Evolutionary conservation across 2,797 vertebrate genomes (phyloP), one percentile per base, ranked within the genome.

Genomic region (Amblyraja radiata): DNA sequence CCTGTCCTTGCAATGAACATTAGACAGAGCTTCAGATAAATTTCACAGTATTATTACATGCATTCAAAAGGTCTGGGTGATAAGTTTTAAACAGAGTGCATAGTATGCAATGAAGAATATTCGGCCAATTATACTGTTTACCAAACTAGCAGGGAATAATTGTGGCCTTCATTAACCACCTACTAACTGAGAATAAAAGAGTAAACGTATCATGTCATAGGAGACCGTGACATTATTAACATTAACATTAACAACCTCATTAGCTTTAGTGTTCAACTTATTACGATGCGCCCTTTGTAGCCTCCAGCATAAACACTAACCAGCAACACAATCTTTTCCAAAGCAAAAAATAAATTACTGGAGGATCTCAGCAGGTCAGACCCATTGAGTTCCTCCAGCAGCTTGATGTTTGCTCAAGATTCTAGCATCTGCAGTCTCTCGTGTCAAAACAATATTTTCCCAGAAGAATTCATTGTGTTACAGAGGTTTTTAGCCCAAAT

Each of bases 181-280:
- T 86, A 61, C 61, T 86, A 21, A 88, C 84, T 68, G 84, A 68
- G 63, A 68, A 88, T 68, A 68, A 88, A 88, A 68, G n/a, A 61
- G 28, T 68, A 36, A 10, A 8, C 11, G 65, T 88, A 65, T n/a
- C 84, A 65, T 14, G 6, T 16, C 1, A 18, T 65, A 65, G n/a
- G 28, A 65, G n/a, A 65, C 14, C 28, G 65, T 11, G 4, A 63
- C 61, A 65, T 65, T 88, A 88, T 88, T 4, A 65, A n/a, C 28
- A 46, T 28, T 88, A 61, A 32, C 28, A 36, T 28, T 88, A 61
- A 32, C 28, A 68, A 88, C 28, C 13, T 65, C 14, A 88, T 36
- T 14, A 54, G 61, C n/a, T 65, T 18, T 61, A 13, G 14, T 32
- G 16, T 32, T 61, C 54, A n/a, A 3, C 25, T 28, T 36, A n/a